Base-by-base conservation (phyloP, 2,797 vertebrate species). In the Darevskia mixta region DNA sequence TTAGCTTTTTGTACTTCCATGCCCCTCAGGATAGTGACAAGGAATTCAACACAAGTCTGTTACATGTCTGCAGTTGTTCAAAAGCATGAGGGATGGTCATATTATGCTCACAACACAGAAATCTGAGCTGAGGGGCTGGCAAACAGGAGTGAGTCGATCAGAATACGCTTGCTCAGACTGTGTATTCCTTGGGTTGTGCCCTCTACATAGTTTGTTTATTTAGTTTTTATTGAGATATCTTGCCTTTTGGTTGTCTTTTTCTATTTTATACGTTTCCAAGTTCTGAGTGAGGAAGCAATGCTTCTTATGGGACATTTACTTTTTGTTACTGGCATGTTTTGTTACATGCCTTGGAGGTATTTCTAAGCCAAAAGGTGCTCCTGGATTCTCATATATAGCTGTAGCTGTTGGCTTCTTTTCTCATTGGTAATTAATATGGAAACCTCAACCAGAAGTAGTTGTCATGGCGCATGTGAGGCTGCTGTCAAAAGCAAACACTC, bases 21-120 rank as follows among this genome's bases (percentile, higher is more conserved):
- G 80, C 35, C 35, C 27, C 84, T 73, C 20, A 1, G 73, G 45
- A 73, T 73, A 90, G 80, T 1, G 0, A 13, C 2, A 0, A 49
- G 71, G 85, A 85, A 86, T 77, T 88, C 77, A 66, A 29, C 84
- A 45, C n/a, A 55, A 45, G 86, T 86, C 87, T 55, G 83, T 45
- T 71, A 1, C 41, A 64, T 0, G 5, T 41, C 71, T 89, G 58
- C 69, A 2, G 0, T 69, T 81, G 69, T 72, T 55, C 0, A 0
- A 32, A 88, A 1, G 20, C 69, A 0, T 0, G 0, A 15, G 13
- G 38, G 2, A 15, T 67, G 77, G 82, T 79, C 77, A 18, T 38
- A 0, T 82, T 80, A 83, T 85, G 25, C 85, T 87, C 0, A 0
- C 2, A 10, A 49, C 81, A 29, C 58, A 69, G 71, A 66, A 41